Conservation (phyloP, 2,113 vertebrate genomes). For the Ageneiosus marmoratus region DNA sequence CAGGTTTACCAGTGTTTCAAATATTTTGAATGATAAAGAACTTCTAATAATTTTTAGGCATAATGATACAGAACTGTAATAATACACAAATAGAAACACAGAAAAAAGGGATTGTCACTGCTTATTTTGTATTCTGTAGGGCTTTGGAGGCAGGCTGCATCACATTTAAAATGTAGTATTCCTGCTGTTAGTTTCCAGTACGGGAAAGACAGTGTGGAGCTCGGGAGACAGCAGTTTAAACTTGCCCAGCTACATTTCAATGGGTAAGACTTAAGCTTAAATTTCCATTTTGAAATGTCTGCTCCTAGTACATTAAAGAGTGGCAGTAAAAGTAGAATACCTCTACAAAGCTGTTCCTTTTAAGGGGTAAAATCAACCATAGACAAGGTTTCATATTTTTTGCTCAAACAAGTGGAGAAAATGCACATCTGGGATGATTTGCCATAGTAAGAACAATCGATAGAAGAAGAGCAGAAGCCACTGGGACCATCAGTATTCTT, state of each 20-base stretch:
- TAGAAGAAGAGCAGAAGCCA: not conserved
- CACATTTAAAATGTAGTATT: constrained; percentile 78
- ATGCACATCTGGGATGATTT: not conserved
- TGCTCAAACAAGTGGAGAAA: not conserved
- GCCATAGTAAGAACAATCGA: not conserved
- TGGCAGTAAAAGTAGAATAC: not conserved
- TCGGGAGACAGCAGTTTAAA: constrained; percentile 89
- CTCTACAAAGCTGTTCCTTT: not conserved
- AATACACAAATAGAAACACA: not conserved
- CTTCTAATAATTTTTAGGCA: not conserved
- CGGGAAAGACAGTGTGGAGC: constrained; percentile 85
- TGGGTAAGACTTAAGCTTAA: constrained; percentile 71
- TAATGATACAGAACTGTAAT: not conserved
- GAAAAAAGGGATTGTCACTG: no score
- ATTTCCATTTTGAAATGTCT: not conserved
- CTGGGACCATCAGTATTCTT: not conserved
- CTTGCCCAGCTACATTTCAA: constrained; percentile 92
- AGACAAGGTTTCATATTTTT: not conserved
- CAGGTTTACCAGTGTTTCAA: not conserved
- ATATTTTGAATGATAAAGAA: no score
- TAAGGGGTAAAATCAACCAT: not conserved
- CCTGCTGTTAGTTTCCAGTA: constrained; percentile 74
- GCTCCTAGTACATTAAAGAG: no score
- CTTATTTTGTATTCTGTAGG: constrained; percentile 66
- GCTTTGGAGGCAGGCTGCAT: constrained; percentile 83